Evolutionary conservation across 2,888 invertebrate genomes (phyloP).

Genomic region (Cryptophagus acutangulus): DNA sequence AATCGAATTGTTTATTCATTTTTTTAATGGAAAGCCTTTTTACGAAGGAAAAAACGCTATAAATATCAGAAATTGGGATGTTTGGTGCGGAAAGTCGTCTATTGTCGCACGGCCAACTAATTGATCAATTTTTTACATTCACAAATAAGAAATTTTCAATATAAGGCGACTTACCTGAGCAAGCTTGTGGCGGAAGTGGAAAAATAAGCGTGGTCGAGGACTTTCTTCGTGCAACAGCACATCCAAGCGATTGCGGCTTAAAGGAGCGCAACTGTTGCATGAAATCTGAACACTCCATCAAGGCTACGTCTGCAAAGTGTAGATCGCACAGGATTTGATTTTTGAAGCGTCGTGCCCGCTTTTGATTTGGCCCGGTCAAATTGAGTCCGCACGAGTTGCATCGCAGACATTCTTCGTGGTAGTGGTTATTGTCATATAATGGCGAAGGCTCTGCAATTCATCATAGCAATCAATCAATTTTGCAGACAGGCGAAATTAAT

Average conservation of each 20-base stretch:
- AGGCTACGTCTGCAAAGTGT: slow-evolving; percentile 94
- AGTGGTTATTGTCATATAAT: slow-evolving; percentile 90
- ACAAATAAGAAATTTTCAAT: neutral
- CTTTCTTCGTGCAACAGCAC: slow-evolving; percentile 89
- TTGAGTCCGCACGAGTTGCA: slow-evolving; percentile 94
- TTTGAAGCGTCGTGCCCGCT: slow-evolving; percentile 58
- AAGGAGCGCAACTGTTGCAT: slow-evolving; percentile 95
- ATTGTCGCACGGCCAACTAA: too few species aligned
- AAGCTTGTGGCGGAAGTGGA: slow-evolving; percentile 89
- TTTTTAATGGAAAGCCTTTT: too few species aligned
- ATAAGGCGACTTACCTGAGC: slow-evolving; percentile 68
- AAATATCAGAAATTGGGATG: too few species aligned
- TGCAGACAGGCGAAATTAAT: too few species aligned
- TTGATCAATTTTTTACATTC: too few species aligned
- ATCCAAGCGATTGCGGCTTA: slow-evolving; percentile 92
- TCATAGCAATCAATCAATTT: neutral
- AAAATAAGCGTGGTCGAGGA: slow-evolving; percentile 92
- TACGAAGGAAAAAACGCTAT: too few species aligned
- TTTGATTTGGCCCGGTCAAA: slow-evolving; percentile 85
- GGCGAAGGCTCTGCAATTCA: slow-evolving; percentile 77
- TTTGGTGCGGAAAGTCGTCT: too few species aligned
- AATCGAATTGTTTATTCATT: too few species aligned
- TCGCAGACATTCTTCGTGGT: slow-evolving; percentile 95
- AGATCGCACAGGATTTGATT: slow-evolving; percentile 94
- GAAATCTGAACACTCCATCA: slow-evolving; percentile 96